Conservation (phyloP, 2,113 vertebrate genomes). For the Drymodes brunneopygia region DNA sequence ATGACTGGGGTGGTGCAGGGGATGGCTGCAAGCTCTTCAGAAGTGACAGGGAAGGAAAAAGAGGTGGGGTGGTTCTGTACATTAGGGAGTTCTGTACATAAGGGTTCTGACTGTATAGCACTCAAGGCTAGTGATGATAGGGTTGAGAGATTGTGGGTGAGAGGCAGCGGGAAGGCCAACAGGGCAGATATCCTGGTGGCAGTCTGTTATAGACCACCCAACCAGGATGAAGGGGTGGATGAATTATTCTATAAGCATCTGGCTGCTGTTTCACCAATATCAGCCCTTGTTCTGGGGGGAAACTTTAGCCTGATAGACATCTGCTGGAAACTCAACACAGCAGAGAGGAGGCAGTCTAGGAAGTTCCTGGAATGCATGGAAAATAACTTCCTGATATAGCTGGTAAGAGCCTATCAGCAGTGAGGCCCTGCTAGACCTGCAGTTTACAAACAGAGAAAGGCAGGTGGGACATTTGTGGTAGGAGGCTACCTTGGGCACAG, state of each 20-base stretch:
- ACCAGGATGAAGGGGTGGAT: not conserved
- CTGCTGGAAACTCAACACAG: not conserved
- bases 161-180: not conserved
- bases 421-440: not conserved
- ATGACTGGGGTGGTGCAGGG: not conserved
- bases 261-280: not conserved
- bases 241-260: not conserved
- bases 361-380: not conserved
- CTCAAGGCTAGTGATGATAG: too few species aligned
- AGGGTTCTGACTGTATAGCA: not conserved
- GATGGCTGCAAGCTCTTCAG: not conserved
- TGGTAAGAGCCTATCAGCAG: not conserved
- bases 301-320: not conserved
- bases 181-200: not conserved
- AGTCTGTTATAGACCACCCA: not conserved
- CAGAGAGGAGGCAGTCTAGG: not conserved
- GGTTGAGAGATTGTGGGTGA: too few species aligned
- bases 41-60: not conserved
- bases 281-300: not conserved
- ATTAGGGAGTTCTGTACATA: not conserved
- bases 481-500: not conserved
- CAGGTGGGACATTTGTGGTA: not conserved
- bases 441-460: not conserved
- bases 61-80: not conserved
- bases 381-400: not conserved